Conservation (phyloP, 2,888 invertebrate genomes). For the Acanthosepion lycidas region DNA sequence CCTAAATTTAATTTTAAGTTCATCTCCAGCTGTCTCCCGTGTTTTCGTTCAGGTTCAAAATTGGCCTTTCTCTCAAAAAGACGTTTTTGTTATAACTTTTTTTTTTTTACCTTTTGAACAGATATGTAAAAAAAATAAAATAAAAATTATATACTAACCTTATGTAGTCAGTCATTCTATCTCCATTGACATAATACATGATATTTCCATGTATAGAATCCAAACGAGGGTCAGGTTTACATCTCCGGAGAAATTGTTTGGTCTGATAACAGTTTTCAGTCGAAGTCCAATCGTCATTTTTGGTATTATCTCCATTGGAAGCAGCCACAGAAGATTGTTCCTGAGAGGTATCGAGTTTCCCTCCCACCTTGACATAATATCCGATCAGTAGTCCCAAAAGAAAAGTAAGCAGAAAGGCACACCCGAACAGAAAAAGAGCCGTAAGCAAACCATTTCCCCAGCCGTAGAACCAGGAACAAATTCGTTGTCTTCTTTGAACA, state of each 20-base stretch:
- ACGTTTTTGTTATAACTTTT: no score
- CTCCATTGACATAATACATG: constrained; percentile 42
- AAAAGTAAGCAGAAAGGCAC: background rate
- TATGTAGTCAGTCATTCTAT: constrained; percentile 34
- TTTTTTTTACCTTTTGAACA: no score
- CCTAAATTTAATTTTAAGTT: no score
- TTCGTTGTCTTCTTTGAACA: background rate
- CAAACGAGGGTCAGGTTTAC: background rate
- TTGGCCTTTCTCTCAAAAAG: no score
- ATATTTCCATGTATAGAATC: constrained; percentile 46
- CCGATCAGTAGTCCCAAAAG: constrained; percentile 40
- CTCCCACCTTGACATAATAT: background rate
- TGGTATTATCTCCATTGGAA: background rate
- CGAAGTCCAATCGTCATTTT: background rate
- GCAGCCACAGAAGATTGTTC: background rate
- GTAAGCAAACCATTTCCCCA: constrained; percentile 8
- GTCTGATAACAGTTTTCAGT: background rate
- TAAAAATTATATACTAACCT: background rate
- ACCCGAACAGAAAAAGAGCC: background rate
- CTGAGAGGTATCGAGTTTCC: no score
- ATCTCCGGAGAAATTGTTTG: background rate
- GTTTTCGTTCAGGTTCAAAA: no score
- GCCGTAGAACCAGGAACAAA: background rate
- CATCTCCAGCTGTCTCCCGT: no score
- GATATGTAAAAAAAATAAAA: no score